Evolutionary conservation across 35 echinoderm and acorn worm genomes (phyloP), one percentile per base, ranked within the genome.

Genomic region (Ophioderma brevispina): DNA sequence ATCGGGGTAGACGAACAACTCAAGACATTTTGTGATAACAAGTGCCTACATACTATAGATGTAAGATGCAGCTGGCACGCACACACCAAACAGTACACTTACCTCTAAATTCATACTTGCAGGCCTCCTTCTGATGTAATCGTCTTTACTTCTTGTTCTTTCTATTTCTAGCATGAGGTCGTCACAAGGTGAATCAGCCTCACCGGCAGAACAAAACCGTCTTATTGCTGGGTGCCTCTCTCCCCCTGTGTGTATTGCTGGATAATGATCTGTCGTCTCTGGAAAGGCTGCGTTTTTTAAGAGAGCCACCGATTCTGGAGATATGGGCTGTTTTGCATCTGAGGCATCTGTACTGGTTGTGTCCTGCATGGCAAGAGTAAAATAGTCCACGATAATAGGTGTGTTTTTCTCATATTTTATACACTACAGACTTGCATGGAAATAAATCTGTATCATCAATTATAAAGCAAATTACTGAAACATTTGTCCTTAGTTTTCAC

Each of bases 41-140:
- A n/a, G n/a, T n/a, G n/a, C n/a, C n/a, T n/a, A n/a, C n/a, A n/a
- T n/a, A n/a, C n/a, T n/a, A n/a, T n/a, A n/a, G n/a, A n/a, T n/a
- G n/a, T n/a, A n/a, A n/a, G n/a, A n/a, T n/a, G n/a, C n/a, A n/a
- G n/a, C n/a, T n/a, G n/a, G n/a, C n/a, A n/a, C n/a, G n/a, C n/a
- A n/a, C n/a, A n/a, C n/a, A n/a, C n/a, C 41, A 46, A 33, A 32
- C 2, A 78, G 18, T 78, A 21, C 19, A 91, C 90, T 91, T 33
- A 91, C 90, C 90, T 75, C 43, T 64, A 64, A 85, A 37, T 85
- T 85, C 87, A 89, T 89, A 70, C 92, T 94, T n/a, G 81, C 70
- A 6, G 92, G 92, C 21, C 92, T 76, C 35, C 81, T 76, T 49
- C 92, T 78, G 50, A 94, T 80, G 31, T 89, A 94, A 77, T 94